These are phyloP conservation scores for Philereme transversata DNA, from an alignment of 2,888 invertebrate genomes.

Conservation along the genomic window DNA sequence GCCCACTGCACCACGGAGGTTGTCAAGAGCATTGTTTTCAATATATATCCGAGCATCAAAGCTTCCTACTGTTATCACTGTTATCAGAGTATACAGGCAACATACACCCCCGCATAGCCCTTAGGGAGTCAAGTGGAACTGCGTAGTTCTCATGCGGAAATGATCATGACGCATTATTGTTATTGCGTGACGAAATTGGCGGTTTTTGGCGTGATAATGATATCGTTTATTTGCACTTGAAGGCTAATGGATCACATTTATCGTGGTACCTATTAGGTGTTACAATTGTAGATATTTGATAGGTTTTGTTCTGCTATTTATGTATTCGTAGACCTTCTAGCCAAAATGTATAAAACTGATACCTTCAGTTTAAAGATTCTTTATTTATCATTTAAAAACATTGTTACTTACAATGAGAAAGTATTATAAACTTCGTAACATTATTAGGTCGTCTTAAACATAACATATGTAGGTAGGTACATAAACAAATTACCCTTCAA, in stretches of 20 bases:
- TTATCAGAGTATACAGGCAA: background rate
- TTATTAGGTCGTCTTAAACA: too few species aligned
- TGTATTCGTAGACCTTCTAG: background rate
- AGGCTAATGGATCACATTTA: constrained; percentile 24
- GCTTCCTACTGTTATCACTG: background rate
- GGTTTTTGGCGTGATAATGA: constrained; percentile 32
- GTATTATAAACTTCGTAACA: too few species aligned
- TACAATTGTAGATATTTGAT: background rate
- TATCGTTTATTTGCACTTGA: constrained; percentile 33
- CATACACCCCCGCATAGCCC: constrained; percentile 30
- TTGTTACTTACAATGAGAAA: too few species aligned
- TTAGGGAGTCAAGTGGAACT: constrained; percentile 38
- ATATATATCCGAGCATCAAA: background rate
- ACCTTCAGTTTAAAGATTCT: too few species aligned
- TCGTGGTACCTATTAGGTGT: constrained; percentile 1
- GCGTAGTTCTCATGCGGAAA: constrained; percentile 39
- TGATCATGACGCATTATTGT: constrained; percentile 40
- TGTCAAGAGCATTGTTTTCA: too few species aligned
- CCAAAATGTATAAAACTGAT: too few species aligned
- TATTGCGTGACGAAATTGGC: constrained; percentile 32
- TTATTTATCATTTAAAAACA: too few species aligned
- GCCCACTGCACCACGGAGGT: too few species aligned
- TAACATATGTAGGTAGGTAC: too few species aligned
- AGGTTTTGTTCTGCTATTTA: background rate
- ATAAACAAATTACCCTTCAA: too few species aligned